These are phyloP conservation scores for Cotesia glomerata DNA, from an alignment of 1,140 invertebrate genomes.

Conservation along the genomic window DNA sequence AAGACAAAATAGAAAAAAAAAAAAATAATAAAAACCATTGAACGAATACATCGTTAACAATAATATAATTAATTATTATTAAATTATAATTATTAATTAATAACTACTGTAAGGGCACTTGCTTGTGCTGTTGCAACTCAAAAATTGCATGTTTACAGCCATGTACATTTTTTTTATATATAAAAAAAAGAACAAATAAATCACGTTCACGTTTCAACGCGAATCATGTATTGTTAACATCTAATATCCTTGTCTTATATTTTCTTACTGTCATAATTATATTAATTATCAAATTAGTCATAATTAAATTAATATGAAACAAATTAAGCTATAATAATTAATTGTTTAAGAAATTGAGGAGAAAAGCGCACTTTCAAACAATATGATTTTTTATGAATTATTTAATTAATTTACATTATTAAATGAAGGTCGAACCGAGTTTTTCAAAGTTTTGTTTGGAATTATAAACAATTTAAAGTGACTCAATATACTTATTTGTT, in stretches of 20 bases:
- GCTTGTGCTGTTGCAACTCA: slow-evolving; percentile 57
- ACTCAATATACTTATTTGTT: not conserved
- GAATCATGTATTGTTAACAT: slow-evolving; percentile 16
- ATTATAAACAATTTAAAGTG: not conserved
- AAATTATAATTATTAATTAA: slow-evolving; percentile 40
- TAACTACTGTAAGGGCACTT: slow-evolving; percentile 53
- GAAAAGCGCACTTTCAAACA: no score
- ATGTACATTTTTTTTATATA: slow-evolving; percentile 58
- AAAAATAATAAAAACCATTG: slow-evolving; percentile 30
- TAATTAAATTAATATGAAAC: no score
- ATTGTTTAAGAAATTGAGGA: no score
- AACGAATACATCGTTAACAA: slow-evolving; percentile 37
- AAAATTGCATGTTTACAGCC: slow-evolving; percentile 55
- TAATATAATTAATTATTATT: slow-evolving; percentile 42
- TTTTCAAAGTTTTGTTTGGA: no score
- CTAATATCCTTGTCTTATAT: not conserved
- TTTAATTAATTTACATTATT: no score
- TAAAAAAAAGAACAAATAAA: slow-evolving; percentile 42
- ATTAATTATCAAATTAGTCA: not conserved
- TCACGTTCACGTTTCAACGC: slow-evolving; percentile 20
- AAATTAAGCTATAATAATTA: no score
- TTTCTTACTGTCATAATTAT: not conserved
- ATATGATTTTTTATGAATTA: no score
- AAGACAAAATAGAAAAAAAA: slow-evolving; percentile 38
- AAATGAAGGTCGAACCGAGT: no score